These are phyloP conservation scores for Brachirus orientalis DNA, from an alignment of 2,113 vertebrate species.

Conservation along the genomic window DNA sequence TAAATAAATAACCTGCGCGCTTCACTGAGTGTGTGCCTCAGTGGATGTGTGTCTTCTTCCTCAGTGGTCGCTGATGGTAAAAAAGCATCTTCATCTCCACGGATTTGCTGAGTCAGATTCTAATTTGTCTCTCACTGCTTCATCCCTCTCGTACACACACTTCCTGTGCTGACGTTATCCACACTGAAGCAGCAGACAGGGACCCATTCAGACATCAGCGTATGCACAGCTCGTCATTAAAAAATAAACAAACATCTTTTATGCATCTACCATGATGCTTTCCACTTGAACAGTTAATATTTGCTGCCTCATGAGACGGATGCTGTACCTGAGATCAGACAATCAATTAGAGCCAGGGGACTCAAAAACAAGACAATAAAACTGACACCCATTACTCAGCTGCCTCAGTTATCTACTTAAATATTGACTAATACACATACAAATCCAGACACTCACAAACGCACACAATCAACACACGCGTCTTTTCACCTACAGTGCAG, in stretches of 20 bases:
- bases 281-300: conserved; percentile 27
- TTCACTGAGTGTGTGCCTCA: not conserved
- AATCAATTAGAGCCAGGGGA: conserved; percentile 33
- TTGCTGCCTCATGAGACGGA: conserved; percentile 36
- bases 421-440: conserved; percentile 26
- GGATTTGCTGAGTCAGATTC: conserved; percentile 56
- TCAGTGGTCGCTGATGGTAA: conserved; percentile 41
- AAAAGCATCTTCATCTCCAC: conserved; percentile 50
- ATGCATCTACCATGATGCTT: conserved; percentile 30
- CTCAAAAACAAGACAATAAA: conserved; percentile 31
- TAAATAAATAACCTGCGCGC: conserved; percentile 30
- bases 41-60: conserved; percentile 24
- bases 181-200: conserved; percentile 9
- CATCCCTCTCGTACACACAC: not conserved
- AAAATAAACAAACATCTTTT: conserved; percentile 38
- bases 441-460: conserved; percentile 9
- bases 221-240: conserved; percentile 19
- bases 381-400: conserved; percentile 16
- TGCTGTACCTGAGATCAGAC: conserved; percentile 25
- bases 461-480: conserved; percentile 15
- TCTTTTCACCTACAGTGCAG: conserved; percentile 33
- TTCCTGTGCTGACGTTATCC: conserved; percentile 19
- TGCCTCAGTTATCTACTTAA: conserved; percentile 12
- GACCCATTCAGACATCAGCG: not conserved
- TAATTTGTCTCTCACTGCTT: not conserved